Conservation (phyloP, 2,797 vertebrate genomes). For the Sebastes kiyomatsui region DNA sequence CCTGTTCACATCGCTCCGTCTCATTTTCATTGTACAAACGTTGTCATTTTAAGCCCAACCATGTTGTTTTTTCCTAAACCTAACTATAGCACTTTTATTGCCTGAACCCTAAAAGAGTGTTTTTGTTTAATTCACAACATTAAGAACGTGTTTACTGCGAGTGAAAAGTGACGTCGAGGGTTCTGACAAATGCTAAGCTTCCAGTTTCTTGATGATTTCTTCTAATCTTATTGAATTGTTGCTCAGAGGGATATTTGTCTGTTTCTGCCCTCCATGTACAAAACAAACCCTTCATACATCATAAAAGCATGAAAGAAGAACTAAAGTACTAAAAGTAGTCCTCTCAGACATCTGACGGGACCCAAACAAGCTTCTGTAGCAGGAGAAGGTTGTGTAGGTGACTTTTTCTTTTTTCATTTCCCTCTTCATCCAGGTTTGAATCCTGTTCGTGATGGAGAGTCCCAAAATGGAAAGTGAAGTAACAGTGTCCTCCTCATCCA, state of each 20-base stretch:
- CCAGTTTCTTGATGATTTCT: background rate
- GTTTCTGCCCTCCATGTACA: background rate
- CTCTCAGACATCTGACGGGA: background rate
- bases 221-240: background rate
- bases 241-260: background rate
- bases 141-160: no score
- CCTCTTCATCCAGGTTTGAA: background rate
- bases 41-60: no score
- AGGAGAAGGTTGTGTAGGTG: background rate
- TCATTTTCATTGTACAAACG: no score
- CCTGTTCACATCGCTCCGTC: no score
- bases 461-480: slow-evolving; percentile 65
- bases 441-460: background rate
- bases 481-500: slow-evolving; percentile 33
- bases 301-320: background rate
- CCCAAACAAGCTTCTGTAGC: background rate
- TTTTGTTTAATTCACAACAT: no score
- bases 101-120: no score
- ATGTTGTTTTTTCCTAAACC: no score
- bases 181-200: background rate
- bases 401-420: background rate
- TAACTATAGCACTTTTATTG: no score
- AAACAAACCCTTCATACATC: background rate
- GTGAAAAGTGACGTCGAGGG: no score
- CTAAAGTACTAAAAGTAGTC: background rate